phyloP scores from a whole-genome alignment of 1,140 invertebrate genomes.

The Portunus trituberculatus region DNA sequence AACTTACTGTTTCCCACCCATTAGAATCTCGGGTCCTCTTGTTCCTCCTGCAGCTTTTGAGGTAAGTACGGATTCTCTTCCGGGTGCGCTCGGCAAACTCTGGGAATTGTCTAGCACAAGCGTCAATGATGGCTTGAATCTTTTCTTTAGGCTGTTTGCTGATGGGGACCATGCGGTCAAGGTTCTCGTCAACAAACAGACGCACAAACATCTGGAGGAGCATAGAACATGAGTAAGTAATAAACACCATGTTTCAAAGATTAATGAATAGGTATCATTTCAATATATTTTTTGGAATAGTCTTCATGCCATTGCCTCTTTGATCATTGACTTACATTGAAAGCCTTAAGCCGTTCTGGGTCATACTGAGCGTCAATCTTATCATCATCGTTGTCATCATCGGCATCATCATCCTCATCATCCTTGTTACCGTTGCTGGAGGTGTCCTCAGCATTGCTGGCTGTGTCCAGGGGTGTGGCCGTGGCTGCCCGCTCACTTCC shows the following conservation, averaged over 20 bases:
- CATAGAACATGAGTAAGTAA: background rate
- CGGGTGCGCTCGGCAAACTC: slow-evolving; percentile 96
- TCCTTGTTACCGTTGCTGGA: slow-evolving; percentile 92
- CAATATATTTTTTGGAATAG: background rate
- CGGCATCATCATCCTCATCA: slow-evolving; percentile 89
- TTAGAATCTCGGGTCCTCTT: slow-evolving; percentile 91
- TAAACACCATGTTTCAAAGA: background rate
- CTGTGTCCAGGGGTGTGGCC: slow-evolving; percentile 69
- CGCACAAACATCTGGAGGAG: slow-evolving; percentile 95
- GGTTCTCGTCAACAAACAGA: slow-evolving; percentile 97
- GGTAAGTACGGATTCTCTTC: slow-evolving; percentile 96
- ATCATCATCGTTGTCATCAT: slow-evolving; percentile 94
- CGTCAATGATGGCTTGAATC: slow-evolving; percentile 98
- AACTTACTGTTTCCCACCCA: slow-evolving; percentile 76
- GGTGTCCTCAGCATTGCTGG: slow-evolving; percentile 87
- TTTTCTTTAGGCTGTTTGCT: slow-evolving; percentile 99
- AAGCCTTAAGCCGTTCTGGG: slow-evolving; percentile 97
- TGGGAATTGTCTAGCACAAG: slow-evolving; percentile 97
- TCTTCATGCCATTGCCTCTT: too few relatives aligned
- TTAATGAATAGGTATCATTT: background rate
- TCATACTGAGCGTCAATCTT: slow-evolving; percentile 93
- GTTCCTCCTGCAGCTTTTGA: slow-evolving; percentile 96
- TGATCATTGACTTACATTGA: slow-evolving; percentile 89
- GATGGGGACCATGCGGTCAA: slow-evolving; percentile 97
- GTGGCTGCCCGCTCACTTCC: slow-evolving; percentile 66